Evolutionary conservation across 2,888 invertebrate genomes (phyloP).

Genomic region (Andrena marginata): DNA sequence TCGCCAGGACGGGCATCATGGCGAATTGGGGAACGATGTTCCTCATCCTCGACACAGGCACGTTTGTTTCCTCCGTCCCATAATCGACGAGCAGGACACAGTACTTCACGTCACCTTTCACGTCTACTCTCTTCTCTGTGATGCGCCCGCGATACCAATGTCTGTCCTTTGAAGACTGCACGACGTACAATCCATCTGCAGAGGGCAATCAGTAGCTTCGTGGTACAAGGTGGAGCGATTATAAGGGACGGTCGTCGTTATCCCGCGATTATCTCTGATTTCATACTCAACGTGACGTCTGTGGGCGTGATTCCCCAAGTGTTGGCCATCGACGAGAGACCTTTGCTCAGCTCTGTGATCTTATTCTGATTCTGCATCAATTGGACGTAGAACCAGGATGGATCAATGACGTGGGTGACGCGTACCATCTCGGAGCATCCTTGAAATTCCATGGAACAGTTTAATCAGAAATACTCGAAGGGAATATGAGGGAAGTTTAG

Average conservation of each 20-base stretch:
- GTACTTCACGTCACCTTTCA: constrained; percentile 82
- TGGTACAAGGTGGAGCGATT: no score
- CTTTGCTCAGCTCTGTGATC: constrained; percentile 17
- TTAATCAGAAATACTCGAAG: neutral
- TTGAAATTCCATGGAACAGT: constrained; percentile 10
- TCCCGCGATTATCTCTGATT: neutral
- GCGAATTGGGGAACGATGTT: constrained; percentile 37
- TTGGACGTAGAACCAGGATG: constrained; percentile 88
- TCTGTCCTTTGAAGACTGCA: constrained; percentile 81
- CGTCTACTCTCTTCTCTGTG: constrained; percentile 72
- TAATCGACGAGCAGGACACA: constrained; percentile 89
- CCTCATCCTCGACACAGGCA: constrained; percentile 85
- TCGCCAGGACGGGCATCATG: constrained; percentile 85
- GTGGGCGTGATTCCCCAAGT: constrained; percentile 5
- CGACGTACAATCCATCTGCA: constrained; percentile 58
- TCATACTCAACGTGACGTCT: constrained; percentile 50
- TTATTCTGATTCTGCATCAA: constrained; percentile 40
- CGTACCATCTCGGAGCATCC: constrained; percentile 29
- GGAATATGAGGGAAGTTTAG: neutral
- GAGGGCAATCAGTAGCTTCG: neutral
- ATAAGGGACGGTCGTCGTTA: no score
- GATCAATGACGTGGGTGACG: constrained; percentile 87
- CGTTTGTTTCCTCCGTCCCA: constrained; percentile 86
- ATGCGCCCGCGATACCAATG: constrained; percentile 90
- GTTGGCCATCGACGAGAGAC: neutral